Conservation (phyloP, 2,797 vertebrate species). For the Monodelphis domestica region DNA sequence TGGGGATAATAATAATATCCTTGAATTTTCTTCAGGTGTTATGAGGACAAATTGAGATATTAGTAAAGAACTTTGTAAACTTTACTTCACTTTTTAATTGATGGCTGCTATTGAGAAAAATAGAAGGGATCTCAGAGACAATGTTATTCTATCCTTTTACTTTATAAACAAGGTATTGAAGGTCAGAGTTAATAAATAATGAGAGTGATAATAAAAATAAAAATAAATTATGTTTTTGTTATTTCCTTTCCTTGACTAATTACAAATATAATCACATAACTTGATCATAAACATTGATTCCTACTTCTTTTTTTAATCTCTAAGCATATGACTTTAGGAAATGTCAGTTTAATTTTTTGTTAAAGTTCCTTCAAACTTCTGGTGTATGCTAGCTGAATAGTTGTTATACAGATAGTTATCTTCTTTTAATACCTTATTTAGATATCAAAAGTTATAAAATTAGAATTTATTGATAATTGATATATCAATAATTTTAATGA, state of each 20-base stretch:
- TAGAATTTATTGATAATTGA: slow-evolving; percentile 15
- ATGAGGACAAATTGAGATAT: not conserved
- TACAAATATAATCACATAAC: not conserved
- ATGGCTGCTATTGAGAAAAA: not conserved
- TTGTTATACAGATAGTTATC: not conserved
- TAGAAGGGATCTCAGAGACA: not conserved
- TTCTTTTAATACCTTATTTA: slow-evolving; percentile 19
- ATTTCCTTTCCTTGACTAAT: not conserved
- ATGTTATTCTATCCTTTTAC: not conserved
- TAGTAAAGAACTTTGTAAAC: not conserved
- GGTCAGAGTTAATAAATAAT: not conserved
- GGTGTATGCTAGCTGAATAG: slow-evolving; percentile 1
- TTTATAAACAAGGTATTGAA: not conserved
- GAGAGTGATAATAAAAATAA: not conserved
- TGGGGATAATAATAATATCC: not conserved
- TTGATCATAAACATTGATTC: not conserved
- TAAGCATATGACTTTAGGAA: not conserved
- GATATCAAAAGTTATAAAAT: not conserved
- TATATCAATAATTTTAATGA: slow-evolving; percentile 13
- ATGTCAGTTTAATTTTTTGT: slow-evolving; percentile 14
- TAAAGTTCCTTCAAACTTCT: not conserved
- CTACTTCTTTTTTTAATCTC: not conserved
- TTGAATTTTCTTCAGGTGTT: not conserved
- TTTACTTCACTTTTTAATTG: not conserved
- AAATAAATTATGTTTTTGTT: not conserved